Conservation (phyloP, 2,797 vertebrate species). For the Malurus leucopterus region DNA sequence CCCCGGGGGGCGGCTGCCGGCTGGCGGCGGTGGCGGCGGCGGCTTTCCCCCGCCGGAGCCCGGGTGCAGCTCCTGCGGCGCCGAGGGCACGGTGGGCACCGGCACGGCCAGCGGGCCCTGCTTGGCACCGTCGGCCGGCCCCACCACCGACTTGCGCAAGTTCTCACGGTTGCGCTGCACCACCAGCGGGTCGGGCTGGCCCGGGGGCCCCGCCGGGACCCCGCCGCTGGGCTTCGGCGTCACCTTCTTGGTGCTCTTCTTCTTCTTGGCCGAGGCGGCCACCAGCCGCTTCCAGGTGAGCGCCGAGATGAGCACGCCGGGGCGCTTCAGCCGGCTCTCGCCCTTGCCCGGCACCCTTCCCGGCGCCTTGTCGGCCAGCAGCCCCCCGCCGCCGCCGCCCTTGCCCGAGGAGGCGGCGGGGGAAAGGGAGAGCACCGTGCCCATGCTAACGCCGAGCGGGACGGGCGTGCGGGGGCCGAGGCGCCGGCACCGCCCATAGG, state of each 20-base stretch:
- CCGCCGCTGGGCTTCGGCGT: slow-evolving; percentile 53
- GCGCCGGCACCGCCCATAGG: slow-evolving; percentile 32
- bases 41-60: slow-evolving; percentile 68
- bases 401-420: slow-evolving; percentile 78
- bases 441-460: slow-evolving; percentile 78
- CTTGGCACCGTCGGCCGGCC: slow-evolving; percentile 64
- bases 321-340: slow-evolving; percentile 86
- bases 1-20: slow-evolving; percentile 53
- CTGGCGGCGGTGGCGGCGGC: slow-evolving; percentile 68
- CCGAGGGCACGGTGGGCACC: slow-evolving; percentile 77
- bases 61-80: slow-evolving; percentile 58
- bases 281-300: slow-evolving; percentile 89
- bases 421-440: slow-evolving; percentile 91
- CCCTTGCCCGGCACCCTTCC: slow-evolving; percentile 7
- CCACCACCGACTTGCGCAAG: slow-evolving; percentile 73
- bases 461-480: slow-evolving; percentile 20
- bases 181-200: slow-evolving; percentile 67
- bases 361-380: slow-evolving; percentile 59
- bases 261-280: slow-evolving; percentile 86
- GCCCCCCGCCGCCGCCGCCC: slow-evolving; percentile 65
- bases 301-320: slow-evolving; percentile 86
- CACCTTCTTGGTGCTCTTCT: slow-evolving; percentile 11
- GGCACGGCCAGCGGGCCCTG: slow-evolving; percentile 70
- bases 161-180: slow-evolving; percentile 80
- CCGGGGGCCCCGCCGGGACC: slow-evolving; percentile 45